Conservation (phyloP, 2,888 invertebrate species). For the Dinocampus coccinellae region DNA sequence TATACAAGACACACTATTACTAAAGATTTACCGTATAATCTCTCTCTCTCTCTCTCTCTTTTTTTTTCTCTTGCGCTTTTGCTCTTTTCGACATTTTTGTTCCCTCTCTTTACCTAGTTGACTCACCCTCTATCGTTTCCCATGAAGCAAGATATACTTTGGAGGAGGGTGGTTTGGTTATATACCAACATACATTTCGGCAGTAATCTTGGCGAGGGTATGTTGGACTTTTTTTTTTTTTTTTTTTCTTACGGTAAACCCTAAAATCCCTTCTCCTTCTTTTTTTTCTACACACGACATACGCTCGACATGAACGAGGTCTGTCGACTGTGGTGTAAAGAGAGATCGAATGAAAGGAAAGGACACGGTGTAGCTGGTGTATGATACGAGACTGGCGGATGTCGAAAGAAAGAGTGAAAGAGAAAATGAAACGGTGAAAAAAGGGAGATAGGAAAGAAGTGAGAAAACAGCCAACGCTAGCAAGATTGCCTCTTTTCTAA, state of each 20-base stretch:
- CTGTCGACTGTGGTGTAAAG: slow-evolving; percentile 2
- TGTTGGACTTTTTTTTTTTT: slow-evolving; percentile 42
- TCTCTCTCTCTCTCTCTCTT: neutral
- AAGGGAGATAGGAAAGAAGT: slow-evolving; percentile 39
- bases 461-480: slow-evolving; percentile 51
- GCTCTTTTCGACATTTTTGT: too few species aligned
- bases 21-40: neutral
- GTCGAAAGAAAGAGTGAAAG: slow-evolving; percentile 33
- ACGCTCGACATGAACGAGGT: slow-evolving; percentile 27
- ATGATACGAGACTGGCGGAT: slow-evolving; percentile 22
- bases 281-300: neutral
- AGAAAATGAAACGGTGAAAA: slow-evolving; percentile 17
- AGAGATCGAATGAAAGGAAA: neutral
- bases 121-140: neutral
- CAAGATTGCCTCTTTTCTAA: slow-evolving; percentile 68
- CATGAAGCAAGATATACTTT: neutral
- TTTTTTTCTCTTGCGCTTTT: neutral
- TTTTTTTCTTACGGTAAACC: slow-evolving; percentile 50
- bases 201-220: slow-evolving; percentile 31
- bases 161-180: slow-evolving; percentile 22
- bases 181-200: slow-evolving; percentile 45
- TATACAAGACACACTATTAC: neutral
- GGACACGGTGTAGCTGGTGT: neutral
- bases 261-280: slow-evolving; percentile 42
- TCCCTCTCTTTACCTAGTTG: too few species aligned